Percentiles rank a stretch among this genome's conserved stretches.
These are phyloP conservation scores for Copidosoma aretas DNA, from an alignment of 2,888 invertebrate species.

Conservation along the genomic window DNA sequence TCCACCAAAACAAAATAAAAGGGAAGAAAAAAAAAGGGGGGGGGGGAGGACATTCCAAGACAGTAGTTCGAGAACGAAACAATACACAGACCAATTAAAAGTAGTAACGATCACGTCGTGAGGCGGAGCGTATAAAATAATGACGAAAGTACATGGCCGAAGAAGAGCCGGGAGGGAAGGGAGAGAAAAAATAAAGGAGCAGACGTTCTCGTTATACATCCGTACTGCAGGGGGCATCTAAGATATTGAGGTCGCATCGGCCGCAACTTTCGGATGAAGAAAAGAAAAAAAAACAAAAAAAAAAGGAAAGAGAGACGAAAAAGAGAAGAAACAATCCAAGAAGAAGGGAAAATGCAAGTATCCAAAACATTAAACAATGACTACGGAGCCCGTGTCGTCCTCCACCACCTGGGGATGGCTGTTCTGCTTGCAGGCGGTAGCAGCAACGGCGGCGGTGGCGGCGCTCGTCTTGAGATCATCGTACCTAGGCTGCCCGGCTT, in stretches of 20 bases:
- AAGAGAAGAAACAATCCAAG: too few species aligned
- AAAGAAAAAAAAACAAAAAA: neutral
- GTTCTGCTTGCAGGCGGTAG: slow-evolving; percentile 51
- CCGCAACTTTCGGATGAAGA: neutral
- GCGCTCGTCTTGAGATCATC: slow-evolving; percentile 58
- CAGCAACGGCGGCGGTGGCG: too few species aligned
- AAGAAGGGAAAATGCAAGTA: too few species aligned
- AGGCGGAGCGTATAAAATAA: neutral
- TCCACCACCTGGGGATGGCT: slow-evolving; percentile 53
- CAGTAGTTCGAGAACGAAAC: too few species aligned
- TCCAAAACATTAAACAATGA: slow-evolving; percentile 57
- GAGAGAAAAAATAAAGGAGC: neutral
- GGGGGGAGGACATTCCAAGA: neutral
- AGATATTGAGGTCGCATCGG: too few species aligned
- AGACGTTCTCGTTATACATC: neutral
- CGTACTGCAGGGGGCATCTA: too few species aligned
- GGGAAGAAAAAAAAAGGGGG: neutral
- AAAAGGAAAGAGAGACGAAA: neutral
- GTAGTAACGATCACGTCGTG: too few species aligned
- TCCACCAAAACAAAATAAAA: too few species aligned
- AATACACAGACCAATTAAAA: too few species aligned
- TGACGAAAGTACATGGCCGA: neutral
- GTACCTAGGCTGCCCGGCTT: slow-evolving; percentile 56
- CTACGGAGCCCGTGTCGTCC: slow-evolving; percentile 62
- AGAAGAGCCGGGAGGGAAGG: neutral